Percentiles rank a stretch among this genome's conserved stretches.
These are phyloP conservation scores for Brachirus orientalis DNA, from an alignment of 2,113 vertebrate species.

Conservation along the genomic window DNA sequence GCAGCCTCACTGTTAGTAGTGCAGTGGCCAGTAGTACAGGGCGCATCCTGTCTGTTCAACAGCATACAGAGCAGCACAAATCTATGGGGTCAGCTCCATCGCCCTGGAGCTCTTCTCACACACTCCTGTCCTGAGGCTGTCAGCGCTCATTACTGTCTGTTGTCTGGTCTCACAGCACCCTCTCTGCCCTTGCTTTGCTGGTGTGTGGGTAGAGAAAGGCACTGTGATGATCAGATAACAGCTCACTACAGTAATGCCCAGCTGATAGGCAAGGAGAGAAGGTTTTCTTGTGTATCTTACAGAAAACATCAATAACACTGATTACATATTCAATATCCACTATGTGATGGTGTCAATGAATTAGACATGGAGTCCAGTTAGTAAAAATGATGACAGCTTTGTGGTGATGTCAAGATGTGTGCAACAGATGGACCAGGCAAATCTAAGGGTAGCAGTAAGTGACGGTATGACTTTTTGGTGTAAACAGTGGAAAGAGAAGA, in stretches of 20 bases:
- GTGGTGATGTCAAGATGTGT: constrained; percentile 11
- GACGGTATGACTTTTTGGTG: constrained; percentile 9
- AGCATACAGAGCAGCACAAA: constrained; percentile 59
- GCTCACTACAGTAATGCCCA: constrained; percentile 56
- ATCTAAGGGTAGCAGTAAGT: constrained; percentile 13
- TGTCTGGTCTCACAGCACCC: constrained; percentile 62
- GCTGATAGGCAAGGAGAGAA: constrained; percentile 49
- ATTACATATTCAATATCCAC: constrained; percentile 30
- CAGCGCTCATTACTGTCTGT: constrained; percentile 67
- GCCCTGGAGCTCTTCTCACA: constrained; percentile 64
- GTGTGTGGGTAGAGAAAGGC: constrained; percentile 18
- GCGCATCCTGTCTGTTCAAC: constrained; percentile 26
- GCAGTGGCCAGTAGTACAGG: constrained; percentile 31
- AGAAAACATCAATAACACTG: constrained; percentile 43
- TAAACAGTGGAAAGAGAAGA: constrained; percentile 54
- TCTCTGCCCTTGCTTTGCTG: constrained; percentile 17
- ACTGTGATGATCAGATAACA: constrained; percentile 63
- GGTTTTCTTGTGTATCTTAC: constrained; percentile 23
- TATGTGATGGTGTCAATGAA: constrained; percentile 54
- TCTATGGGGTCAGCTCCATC: constrained; percentile 57
- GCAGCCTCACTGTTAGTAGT: constrained; percentile 72
- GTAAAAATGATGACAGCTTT: constrained; percentile 44
- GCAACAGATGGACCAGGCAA: constrained; percentile 16
- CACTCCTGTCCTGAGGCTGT: constrained; percentile 48
- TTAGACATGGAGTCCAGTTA: constrained; percentile 68